A percentile compares a stretch with the other conserved stretches of the same genome.
Evolutionary conservation across 2,113 vertebrate genomes (phyloP).

Genomic region (Ceratotherium simum): DNA sequence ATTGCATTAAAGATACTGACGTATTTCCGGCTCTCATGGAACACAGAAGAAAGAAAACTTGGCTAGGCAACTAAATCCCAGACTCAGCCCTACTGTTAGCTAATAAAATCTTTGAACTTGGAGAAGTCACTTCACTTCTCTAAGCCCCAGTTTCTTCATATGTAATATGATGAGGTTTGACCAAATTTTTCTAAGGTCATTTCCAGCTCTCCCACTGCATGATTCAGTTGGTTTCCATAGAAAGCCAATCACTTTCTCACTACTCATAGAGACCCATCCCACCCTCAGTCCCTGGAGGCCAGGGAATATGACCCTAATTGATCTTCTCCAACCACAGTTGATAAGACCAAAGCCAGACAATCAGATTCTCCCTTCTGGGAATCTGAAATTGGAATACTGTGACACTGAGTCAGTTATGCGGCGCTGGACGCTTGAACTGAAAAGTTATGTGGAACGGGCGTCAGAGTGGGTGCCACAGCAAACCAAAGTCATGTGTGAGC

Average conservation of each 20-base stretch:
- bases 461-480: neutral
- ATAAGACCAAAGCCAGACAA: neutral
- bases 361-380: neutral
- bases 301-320: neutral
- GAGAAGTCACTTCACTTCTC: neutral
- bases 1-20: neutral
- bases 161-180: neutral
- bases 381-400: neutral
- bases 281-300: neutral
- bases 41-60: constrained; percentile 19
- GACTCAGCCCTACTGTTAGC: neutral
- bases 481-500: neutral
- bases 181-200: neutral
- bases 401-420: neutral
- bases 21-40: neutral
- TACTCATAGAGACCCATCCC: neutral
- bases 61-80: neutral
- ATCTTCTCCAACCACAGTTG: neutral
- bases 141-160: neutral
- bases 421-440: neutral
- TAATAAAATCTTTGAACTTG: neutral
- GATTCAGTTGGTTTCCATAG: neutral
- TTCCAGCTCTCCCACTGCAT: neutral
- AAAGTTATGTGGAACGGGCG: neutral
- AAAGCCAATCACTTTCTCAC: neutral